Percentiles rank a stretch among this genome's conserved stretches.
Conservation (phyloP, 2,797 vertebrate species). For the Dipus sagitta region DNA sequence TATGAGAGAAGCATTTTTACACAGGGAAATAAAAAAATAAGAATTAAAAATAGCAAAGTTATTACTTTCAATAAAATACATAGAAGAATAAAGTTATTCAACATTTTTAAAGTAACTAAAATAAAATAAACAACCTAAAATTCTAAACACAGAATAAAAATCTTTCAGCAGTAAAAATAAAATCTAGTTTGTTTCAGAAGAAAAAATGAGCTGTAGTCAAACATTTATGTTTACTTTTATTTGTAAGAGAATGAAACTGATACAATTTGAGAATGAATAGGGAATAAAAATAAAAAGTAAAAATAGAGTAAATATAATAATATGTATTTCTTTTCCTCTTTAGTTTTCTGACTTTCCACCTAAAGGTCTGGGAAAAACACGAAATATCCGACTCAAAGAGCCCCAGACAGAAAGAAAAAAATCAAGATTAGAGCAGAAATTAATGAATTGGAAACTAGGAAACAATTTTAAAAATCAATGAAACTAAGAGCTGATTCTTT, state of each 20-base stretch:
- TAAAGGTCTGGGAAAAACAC: no score
- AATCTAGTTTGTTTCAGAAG: background rate
- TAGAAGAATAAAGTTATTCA: background rate
- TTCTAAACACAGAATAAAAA: background rate
- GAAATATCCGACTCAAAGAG: no score
- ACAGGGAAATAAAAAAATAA: background rate
- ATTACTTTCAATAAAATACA: no score
- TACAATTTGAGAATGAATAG: background rate
- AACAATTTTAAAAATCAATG: no score
- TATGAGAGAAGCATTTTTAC: background rate
- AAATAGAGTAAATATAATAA: background rate
- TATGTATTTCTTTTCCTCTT: no score
- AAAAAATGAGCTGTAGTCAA: background rate
- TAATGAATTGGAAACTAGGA: no score
- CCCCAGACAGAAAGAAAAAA: no score
- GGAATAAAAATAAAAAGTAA: background rate
- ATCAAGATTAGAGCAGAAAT: no score
- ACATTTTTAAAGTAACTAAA: background rate
- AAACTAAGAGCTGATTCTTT: no score
- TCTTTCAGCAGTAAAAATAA: background rate
- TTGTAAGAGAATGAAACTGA: background rate
- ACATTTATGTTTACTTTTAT: background rate
- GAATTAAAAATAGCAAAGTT: background rate
- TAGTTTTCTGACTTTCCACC: no score
- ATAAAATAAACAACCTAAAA: background rate